Percentiles rank a stretch among this genome's conserved stretches.
Evolutionary conservation across 2,113 vertebrate genomes (phyloP).

Genomic region (Eubucco bourcierii): DNA sequence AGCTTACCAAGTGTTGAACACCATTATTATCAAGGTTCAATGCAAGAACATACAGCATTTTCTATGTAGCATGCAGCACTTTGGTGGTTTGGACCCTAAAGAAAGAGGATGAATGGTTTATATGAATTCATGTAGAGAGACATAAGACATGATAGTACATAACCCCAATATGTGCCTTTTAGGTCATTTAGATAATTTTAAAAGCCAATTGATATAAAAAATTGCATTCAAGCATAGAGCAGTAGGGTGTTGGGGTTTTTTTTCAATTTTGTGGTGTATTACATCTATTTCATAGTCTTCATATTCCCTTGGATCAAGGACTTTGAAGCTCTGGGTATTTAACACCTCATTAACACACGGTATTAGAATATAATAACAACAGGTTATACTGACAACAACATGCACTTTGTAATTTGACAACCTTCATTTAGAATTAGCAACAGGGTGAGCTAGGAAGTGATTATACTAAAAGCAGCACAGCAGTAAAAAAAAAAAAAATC

Average conservation of each 20-base stretch:
- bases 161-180: background rate
- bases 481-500: background rate
- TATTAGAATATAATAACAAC: background rate
- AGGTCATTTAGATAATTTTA: background rate
- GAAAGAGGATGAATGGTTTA: background rate
- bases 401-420: conserved; percentile 9
- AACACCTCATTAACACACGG: conserved; percentile 28
- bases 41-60: background rate
- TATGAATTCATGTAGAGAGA: background rate
- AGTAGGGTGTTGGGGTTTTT: background rate
- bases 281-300: background rate
- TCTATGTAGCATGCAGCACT: background rate
- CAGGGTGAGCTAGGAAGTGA: background rate
- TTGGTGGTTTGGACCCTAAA: background rate
- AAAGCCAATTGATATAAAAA: conserved; percentile 6
- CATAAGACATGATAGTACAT: accelerated
- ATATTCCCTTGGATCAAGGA: background rate
- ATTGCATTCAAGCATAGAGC: background rate
- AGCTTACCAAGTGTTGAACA: conserved; percentile 6
- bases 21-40: background rate
- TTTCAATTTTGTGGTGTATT: background rate
- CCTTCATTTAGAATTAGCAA: conserved; percentile 8
- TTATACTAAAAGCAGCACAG: background rate
- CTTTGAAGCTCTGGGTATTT: conserved; percentile 6
- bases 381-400: conserved; percentile 19